Evolutionary conservation across 1,140 invertebrate species (phyloP).

Genomic region (Lucilia sericata): DNA sequence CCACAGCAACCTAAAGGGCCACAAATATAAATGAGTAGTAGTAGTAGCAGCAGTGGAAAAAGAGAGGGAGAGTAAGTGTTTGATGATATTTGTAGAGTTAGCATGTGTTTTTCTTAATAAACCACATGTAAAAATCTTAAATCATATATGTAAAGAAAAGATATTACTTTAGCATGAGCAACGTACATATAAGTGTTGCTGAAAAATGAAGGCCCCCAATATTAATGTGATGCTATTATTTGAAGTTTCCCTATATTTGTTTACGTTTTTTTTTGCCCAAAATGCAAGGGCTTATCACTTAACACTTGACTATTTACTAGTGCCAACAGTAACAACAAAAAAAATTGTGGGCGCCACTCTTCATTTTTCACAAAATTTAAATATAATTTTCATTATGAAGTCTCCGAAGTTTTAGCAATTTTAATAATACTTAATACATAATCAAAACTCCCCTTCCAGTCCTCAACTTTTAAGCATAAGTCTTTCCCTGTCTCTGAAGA

Average conservation of each 20-base stretch:
- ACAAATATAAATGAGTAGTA: not conserved
- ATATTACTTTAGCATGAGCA: not conserved
- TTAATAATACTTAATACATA: not conserved
- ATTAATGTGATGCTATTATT: not conserved
- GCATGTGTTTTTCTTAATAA: not conserved
- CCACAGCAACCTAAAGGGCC: not conserved
- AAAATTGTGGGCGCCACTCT: slow-evolving; percentile 6
- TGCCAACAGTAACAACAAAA: not conserved
- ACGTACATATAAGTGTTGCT: not conserved
- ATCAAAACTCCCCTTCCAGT: not conserved
- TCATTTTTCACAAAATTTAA: not conserved
- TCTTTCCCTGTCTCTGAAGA: not conserved
- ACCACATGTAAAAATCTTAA: not conserved
- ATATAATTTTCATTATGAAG: not conserved
- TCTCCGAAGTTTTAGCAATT: not conserved
- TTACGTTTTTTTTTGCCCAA: not conserved
- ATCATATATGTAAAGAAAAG: not conserved
- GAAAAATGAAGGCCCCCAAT: not conserved
- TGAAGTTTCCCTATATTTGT: not conserved
- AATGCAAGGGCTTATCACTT: not conserved
- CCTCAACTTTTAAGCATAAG: not conserved
- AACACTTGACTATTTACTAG: slow-evolving; percentile 13
- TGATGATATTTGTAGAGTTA: not conserved
- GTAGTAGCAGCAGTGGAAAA: not conserved
- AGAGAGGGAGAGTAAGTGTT: no score